Conservation (phyloP, 2,113 vertebrate species). For the Microcebus tavaratra region DNA sequence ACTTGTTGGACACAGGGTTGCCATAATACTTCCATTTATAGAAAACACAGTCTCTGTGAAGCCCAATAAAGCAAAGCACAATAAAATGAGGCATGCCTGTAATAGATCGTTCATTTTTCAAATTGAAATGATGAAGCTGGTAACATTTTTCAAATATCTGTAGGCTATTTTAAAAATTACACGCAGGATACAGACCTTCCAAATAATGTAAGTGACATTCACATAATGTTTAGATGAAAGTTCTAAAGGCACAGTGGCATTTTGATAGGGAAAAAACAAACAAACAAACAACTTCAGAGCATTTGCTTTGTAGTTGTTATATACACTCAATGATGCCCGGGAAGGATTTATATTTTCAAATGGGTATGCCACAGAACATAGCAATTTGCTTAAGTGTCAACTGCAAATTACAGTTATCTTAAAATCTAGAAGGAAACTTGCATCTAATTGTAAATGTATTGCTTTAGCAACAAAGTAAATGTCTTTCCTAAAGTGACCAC, state of each 20-base stretch:
- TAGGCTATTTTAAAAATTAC: neutral
- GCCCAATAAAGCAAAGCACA: neutral
- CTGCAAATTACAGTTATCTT: constrained; percentile 8
- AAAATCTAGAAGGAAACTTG: neutral
- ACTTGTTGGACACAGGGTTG: neutral
- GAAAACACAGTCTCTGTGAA: neutral
- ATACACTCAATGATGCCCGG: neutral
- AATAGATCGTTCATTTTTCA: neutral
- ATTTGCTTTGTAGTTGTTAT: neutral
- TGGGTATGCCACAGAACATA: neutral
- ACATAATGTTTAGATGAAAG: neutral
- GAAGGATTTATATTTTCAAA: neutral
- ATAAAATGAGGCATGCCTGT: neutral
- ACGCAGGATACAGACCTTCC: neutral
- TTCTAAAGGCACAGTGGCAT: neutral
- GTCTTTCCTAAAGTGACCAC: neutral
- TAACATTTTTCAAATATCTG: neutral
- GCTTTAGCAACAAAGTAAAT: neutral
- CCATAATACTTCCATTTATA: neutral
- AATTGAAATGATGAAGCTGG: neutral
- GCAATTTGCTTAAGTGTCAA: neutral
- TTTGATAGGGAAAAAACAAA: neutral
- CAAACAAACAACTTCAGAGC: neutral
- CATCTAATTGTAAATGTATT: neutral
- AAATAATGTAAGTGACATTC: constrained; percentile 10